Evolutionary conservation across 2,113 vertebrate genomes (phyloP).

Genomic region (Podocnemis expansa): DNA sequence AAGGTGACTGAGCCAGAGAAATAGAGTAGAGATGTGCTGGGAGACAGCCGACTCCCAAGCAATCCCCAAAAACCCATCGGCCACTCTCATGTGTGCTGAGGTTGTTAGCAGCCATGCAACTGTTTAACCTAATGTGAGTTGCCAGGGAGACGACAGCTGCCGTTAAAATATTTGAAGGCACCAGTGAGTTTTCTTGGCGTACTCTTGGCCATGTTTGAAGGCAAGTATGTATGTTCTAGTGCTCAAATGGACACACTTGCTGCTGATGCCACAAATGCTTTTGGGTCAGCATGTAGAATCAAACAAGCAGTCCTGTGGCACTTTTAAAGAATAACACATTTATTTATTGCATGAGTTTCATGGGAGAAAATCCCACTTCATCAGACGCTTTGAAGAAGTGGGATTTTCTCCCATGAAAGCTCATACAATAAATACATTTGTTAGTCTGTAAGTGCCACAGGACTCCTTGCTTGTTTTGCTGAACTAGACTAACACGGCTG

Average conservation of each 20-base stretch:
- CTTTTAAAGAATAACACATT: no score
- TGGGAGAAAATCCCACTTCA: no score
- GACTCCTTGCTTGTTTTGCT: no score
- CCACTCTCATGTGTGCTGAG: slow-evolving; percentile 7
- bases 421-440: no score
- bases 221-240: background rate
- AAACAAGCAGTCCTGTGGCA: no score
- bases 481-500: no score
- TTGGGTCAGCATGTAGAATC: accelerated
- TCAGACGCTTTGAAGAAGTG: no score
- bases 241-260: background rate
- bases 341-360: no score
- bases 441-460: no score
- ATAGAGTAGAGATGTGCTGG: background rate
- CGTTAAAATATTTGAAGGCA: background rate
- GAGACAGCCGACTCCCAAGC: background rate
- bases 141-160: background rate
- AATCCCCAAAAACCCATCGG: background rate
- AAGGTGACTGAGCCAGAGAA: slow-evolving; percentile 51
- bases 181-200: background rate
- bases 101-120: slow-evolving; percentile 7
- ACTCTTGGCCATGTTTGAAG: accelerated
- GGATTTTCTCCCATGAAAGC: no score
- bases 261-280: background rate
- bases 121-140: background rate